These are phyloP conservation scores for Keiferia lycopersicella DNA, from an alignment of 2,888 invertebrate species.

Conservation along the genomic window DNA sequence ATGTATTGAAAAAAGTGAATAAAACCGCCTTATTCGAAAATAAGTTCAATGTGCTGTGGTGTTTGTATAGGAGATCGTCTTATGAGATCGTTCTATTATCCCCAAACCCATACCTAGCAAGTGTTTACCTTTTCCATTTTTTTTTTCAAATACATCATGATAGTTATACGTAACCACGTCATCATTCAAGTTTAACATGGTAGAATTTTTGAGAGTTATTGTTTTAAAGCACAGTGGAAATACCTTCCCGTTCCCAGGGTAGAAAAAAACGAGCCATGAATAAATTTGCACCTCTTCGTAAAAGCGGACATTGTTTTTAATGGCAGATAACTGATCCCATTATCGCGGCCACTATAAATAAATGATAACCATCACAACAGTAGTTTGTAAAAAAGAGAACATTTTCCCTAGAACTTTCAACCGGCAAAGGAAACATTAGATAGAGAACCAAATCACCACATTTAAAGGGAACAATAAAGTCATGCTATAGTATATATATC, in stretches of 20 bases:
- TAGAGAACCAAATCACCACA: background rate
- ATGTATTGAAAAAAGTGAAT: no score
- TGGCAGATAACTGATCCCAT: background rate
- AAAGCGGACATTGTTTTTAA: conserved; percentile 13
- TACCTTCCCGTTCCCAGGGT: background rate
- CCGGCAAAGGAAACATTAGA: background rate
- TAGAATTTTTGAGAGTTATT: no score
- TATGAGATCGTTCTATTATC: no score
- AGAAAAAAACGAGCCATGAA: conserved; percentile 11
- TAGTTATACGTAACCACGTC: no score
- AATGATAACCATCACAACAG: conserved; percentile 4
- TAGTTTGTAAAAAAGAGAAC: background rate
- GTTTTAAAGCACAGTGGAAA: no score
- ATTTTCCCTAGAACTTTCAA: background rate
- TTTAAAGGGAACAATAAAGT: background rate
- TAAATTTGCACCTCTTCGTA: conserved; percentile 13
- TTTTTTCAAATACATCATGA: no score
- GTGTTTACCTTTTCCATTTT: no score
- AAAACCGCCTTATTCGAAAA: no score
- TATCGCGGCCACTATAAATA: conserved; percentile 12
- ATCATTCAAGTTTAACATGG: no score
- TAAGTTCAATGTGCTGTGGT: no score
- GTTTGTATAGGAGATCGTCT: no score
- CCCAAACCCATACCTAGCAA: no score
- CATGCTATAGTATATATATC: background rate